These are phyloP conservation scores for Calameuta idolon DNA, from an alignment of 2,888 invertebrate species.

Conservation along the genomic window DNA sequence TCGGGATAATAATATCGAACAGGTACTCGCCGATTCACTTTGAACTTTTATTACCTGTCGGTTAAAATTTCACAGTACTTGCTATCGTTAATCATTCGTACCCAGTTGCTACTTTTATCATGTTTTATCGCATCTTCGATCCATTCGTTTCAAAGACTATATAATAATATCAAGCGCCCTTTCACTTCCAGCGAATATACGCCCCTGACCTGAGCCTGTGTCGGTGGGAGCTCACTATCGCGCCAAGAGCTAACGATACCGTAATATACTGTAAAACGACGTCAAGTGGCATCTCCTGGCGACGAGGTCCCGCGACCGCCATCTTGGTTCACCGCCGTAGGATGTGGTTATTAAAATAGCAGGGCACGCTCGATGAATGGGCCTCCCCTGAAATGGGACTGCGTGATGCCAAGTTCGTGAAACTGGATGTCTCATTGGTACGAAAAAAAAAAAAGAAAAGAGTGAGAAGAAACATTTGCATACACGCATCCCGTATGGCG, in stretches of 20 bases:
- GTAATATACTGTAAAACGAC: slow-evolving; percentile 21
- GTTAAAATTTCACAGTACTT: background rate
- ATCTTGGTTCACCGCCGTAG: slow-evolving; percentile 57
- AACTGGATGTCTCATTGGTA: background rate
- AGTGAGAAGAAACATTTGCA: slow-evolving; percentile 35
- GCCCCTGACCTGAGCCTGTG: background rate
- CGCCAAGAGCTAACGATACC: slow-evolving; percentile 27
- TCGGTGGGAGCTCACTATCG: background rate
- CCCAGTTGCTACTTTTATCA: background rate
- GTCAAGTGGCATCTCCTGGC: slow-evolving; percentile 1
- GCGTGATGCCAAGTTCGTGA: background rate
- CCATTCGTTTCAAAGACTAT: background rate
- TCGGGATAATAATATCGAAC: background rate
- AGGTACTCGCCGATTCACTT: background rate
- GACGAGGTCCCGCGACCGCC: slow-evolving; percentile 43
- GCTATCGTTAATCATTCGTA: background rate
- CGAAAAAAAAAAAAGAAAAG: background rate
- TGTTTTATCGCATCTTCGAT: background rate
- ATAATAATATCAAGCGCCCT: background rate
- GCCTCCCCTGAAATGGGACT: slow-evolving; percentile 51
- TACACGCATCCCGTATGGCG: slow-evolving; percentile 30
- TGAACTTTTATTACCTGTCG: background rate
- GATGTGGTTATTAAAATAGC: slow-evolving; percentile 64
- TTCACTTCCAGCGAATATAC: background rate
- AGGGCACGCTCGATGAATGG: slow-evolving; percentile 49